Percentiles rank a stretch among this genome's conserved stretches.
Evolutionary conservation across 2,888 invertebrate genomes (phyloP).

Genomic region (Caenorhabditis virilis): DNA sequence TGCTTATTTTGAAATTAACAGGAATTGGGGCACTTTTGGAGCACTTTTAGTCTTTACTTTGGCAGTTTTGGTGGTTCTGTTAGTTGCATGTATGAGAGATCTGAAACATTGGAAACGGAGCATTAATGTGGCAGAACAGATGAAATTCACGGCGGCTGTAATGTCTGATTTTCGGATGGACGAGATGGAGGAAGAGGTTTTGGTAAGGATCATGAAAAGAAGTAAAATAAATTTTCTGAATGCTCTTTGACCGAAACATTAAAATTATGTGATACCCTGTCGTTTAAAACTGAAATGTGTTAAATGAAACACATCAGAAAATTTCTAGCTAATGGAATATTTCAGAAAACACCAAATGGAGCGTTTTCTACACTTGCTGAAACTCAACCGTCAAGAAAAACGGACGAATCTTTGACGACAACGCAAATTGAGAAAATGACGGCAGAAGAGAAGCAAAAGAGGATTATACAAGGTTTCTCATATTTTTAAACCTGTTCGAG

Average conservation of each 20-base stretch:
- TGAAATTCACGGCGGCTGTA: too few relatives aligned
- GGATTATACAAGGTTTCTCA: neutral
- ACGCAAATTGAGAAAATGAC: neutral
- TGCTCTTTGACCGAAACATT: too few relatives aligned
- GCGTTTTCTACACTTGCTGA: neutral
- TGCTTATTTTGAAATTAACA: neutral
- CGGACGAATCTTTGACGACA: neutral
- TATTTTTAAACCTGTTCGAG: too few relatives aligned
- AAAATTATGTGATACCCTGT: too few relatives aligned
- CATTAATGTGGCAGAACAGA: neutral
- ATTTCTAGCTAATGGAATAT: neutral
- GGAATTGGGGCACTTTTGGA: neutral
- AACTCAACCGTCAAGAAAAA: too few relatives aligned
- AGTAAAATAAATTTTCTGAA: too few relatives aligned
- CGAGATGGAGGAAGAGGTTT: neutral
- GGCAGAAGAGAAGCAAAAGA: neutral
- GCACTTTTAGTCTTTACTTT: conserved; percentile 17
- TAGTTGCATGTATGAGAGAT: conserved; percentile 19
- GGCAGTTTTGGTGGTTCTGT: conserved; percentile 5
- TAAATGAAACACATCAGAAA: too few relatives aligned
- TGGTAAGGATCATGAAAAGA: too few relatives aligned
- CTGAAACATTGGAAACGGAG: conserved; percentile 22
- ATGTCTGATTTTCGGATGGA: neutral
- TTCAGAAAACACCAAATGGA: neutral
- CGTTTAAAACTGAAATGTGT: too few relatives aligned